phyloP scores from a whole-genome alignment of 2,888 invertebrate species.

The Synanthedon vespiformis region DNA sequence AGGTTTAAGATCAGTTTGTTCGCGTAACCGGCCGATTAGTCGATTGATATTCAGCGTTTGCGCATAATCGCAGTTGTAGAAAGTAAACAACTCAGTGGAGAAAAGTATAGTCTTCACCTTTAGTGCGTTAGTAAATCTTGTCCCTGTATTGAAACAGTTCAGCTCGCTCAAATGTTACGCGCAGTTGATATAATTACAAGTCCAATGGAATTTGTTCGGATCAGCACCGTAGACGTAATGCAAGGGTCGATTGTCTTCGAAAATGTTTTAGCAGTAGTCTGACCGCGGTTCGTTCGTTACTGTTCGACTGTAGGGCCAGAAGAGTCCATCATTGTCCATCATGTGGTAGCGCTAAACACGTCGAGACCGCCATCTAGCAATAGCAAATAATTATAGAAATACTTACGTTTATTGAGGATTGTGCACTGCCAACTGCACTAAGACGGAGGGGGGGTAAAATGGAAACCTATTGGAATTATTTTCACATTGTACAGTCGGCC shows the following conservation, averaged over 20 bases:
- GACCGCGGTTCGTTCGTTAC: conserved; percentile 18
- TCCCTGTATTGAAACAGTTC: conserved; percentile 69
- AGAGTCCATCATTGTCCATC: conserved; percentile 27
- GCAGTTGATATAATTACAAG: conserved; percentile 67
- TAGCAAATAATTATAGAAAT: background rate
- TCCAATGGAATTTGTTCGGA: conserved; percentile 58
- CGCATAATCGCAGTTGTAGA: conserved; percentile 47
- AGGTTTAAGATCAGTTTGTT: conserved; percentile 8
- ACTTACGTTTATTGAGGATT: no score
- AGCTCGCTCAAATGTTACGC: conserved; percentile 58
- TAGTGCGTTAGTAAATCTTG: conserved; percentile 57
- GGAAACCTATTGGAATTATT: no score
- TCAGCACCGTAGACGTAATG: conserved; percentile 50
- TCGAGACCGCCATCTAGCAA: conserved; percentile 45
- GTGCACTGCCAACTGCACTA: no score
- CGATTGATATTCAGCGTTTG: conserved; percentile 27
- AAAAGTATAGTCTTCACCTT: conserved; percentile 35
- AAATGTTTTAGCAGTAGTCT: conserved; percentile 48
- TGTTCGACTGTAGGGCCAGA: conserved; percentile 44
- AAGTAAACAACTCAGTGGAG: conserved; percentile 45
- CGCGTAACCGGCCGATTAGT: conserved; percentile 16
- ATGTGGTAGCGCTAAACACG: conserved; percentile 41
- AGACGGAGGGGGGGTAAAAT: no score
- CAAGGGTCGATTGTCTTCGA: background rate
- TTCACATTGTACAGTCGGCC: no score